Evolutionary conservation across 2,888 invertebrate genomes (phyloP), one percentile per base, ranked within the genome.

Genomic region (Melinaea menophilus): DNA sequence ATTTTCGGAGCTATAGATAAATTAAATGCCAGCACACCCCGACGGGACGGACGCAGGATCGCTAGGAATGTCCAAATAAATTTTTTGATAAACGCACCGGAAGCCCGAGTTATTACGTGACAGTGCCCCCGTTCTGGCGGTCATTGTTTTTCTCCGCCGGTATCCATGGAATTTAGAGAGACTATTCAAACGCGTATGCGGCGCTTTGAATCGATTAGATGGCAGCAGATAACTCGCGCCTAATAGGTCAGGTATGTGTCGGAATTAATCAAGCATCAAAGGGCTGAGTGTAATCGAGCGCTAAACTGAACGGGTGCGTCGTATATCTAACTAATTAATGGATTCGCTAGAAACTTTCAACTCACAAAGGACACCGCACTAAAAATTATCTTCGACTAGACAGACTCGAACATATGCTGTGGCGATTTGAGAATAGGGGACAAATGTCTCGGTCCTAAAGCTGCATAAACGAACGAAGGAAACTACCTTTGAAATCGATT

Each of bases 241-340:
- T 89, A 86, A 89, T 88, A 88, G 89, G 87, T 88, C 85, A 88
- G 86, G 85, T 85, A 84, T 86, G 85, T 88, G 85, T 86, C 82
- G 86, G 88, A 88, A 88, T 88, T 90, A 88, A 89, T 88, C 89
- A 88, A 87, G 82, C 87, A 82, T 87, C 88, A 88, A 89, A 88
- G 87, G 84, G 79, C 83, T 85, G 82, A 74, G 79, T 77, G 79
- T 85, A 85, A 86, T 86, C 83, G 85, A 82, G 81, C 82, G 80
- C 82, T 82, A 79, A 86, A 83, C 82, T 82, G 83, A 80, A 79
- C 79, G 82, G 79, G 80, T 77, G 79, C 78, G 82, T 84, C 87
- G 84, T 90, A 89, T 89, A 87, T 90, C 87, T 86, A 75, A 82
- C 84, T 88, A 90, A 90, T 90, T 89, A 88, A 90, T 89, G 87